These are phyloP conservation scores for Monochamus alternatus DNA, from an alignment of 2,888 invertebrate species.

Conservation along the genomic window DNA sequence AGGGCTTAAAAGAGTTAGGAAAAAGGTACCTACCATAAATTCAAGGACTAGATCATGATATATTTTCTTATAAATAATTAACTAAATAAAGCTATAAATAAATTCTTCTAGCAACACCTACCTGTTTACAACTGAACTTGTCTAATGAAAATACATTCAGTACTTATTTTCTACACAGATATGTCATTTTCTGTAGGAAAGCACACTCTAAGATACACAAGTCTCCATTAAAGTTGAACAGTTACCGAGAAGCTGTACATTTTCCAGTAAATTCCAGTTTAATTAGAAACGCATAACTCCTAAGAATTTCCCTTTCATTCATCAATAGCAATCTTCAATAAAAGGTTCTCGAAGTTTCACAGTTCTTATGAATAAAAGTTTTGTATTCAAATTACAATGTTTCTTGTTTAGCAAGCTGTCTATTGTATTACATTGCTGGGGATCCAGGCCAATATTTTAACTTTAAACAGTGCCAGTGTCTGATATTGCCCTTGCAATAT, in stretches of 20 bases:
- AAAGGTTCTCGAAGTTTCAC: constrained; percentile 8
- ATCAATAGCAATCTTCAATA: constrained; percentile 1
- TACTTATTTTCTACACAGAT: too few relatives aligned
- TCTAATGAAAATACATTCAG: too few relatives aligned
- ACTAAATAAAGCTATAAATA: too few relatives aligned
- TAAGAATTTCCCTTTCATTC: constrained; percentile 10
- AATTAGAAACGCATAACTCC: constrained; percentile 9
- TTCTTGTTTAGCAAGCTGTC: constrained; percentile 6
- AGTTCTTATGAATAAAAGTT: constrained; percentile 6
- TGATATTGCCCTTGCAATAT: background rate
- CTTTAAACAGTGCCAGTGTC: background rate
- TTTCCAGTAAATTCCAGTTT: constrained; percentile 10
- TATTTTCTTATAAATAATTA: too few relatives aligned
- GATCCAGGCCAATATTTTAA: constrained; percentile 7
- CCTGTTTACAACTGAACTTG: too few relatives aligned
- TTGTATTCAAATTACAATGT: constrained; percentile 12
- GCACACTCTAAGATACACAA: too few relatives aligned
- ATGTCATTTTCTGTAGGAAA: too few relatives aligned
- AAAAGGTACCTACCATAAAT: too few relatives aligned
- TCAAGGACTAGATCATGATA: too few relatives aligned
- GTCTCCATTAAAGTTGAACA: too few relatives aligned
- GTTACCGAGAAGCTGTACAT: background rate
- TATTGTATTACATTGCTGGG: constrained; percentile 5
- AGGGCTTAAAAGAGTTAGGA: too few relatives aligned
- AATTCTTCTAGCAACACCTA: too few relatives aligned